phyloP scores from a whole-genome alignment of 2,888 invertebrate genomes.

The Nineta flava region DNA sequence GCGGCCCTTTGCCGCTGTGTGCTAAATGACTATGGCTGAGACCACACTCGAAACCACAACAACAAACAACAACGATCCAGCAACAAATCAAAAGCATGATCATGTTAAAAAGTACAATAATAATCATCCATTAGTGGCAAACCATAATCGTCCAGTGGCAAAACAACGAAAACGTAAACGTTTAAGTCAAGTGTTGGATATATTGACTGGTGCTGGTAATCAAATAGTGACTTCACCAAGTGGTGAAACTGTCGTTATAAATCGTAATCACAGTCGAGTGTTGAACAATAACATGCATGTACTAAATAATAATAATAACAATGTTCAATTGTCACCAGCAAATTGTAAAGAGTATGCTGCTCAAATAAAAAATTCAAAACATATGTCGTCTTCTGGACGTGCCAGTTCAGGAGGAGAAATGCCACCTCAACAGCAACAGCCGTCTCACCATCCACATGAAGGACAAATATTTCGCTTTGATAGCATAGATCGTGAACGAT shows the following conservation, averaged over 20 bases:
- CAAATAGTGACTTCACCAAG: conserved; percentile 12
- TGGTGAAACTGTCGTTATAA: conserved; percentile 3
- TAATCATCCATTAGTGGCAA: conserved; percentile 41
- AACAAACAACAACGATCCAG: conserved; percentile 26
- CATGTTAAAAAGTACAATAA: conserved; percentile 29
- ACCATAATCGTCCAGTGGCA: conserved; percentile 41
- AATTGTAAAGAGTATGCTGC: too few species aligned
- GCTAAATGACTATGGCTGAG: conserved; percentile 59
- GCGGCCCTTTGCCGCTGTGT: conserved; percentile 38
- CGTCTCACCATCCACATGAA: conserved; percentile 10
- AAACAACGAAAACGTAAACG: conserved; percentile 64
- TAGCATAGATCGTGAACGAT: conserved; percentile 23
- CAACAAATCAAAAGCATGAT: conserved; percentile 26
- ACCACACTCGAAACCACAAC: conserved; percentile 40
- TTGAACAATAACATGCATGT: conserved; percentile 32
- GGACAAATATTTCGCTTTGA: conserved; percentile 37
- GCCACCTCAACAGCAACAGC: conserved; percentile 12
- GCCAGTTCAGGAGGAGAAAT: conserved; percentile 12
- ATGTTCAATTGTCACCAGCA: conserved; percentile 19
- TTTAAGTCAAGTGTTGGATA: conserved; percentile 65
- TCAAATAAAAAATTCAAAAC: conserved; percentile 8
- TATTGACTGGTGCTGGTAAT: conserved; percentile 35
- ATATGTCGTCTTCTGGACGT: conserved; percentile 11
- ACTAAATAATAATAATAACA: conserved; percentile 27
- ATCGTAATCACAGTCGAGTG: conserved; percentile 12